phyloP scores from a whole-genome alignment of 2,797 vertebrate genomes.

The Aldrovandia affinis region DNA sequence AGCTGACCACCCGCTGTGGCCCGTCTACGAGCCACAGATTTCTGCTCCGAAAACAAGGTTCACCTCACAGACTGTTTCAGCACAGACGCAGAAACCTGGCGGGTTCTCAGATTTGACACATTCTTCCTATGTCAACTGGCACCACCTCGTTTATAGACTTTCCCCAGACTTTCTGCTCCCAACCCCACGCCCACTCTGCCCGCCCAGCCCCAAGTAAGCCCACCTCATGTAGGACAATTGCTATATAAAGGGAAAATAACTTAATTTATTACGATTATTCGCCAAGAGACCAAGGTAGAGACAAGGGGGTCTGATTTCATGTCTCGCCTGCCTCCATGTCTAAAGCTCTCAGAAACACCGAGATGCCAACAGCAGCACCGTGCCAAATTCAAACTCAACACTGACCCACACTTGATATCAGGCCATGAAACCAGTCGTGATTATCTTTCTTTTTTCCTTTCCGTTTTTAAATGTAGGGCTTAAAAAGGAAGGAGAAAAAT shows the following conservation, averaged over 20 bases:
- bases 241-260: neutral
- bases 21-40: neutral
- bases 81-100: neutral
- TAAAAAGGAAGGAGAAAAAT: neutral
- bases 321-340: neutral
- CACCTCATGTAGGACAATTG: neutral
- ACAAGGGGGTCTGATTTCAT: neutral
- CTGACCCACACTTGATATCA: neutral
- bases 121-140: neutral
- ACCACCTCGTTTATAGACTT: neutral
- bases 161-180: neutral
- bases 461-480: neutral
- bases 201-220: neutral
- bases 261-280: neutral
- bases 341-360: neutral
- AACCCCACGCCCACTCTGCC: neutral
- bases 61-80: neutral
- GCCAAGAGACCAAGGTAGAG: neutral
- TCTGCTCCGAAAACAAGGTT: neutral
- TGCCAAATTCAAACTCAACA: neutral
- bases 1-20: neutral
- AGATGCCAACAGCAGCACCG: neutral
- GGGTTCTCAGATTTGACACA: slow-evolving; percentile 1
- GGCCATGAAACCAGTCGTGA: neutral
- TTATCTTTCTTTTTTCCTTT: neutral